Base-by-base conservation (phyloP, 2,113 vertebrate genomes). In the Burhinus bistriatus region DNA sequence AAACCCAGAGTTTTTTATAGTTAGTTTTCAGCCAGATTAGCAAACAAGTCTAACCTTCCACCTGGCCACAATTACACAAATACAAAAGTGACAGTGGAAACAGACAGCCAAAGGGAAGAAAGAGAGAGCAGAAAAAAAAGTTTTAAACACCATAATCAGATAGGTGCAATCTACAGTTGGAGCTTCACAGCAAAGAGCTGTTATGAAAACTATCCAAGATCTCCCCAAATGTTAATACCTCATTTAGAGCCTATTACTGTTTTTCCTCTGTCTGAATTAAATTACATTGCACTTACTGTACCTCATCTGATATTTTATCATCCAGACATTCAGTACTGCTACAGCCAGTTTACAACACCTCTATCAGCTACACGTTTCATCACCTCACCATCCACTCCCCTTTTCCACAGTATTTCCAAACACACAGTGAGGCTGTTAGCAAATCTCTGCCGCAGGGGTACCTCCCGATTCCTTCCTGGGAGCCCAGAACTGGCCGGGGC, bases 231-330 rank as follows among this genome's bases (percentile, higher is more conserved):
- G 44, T 79, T 94, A 89, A 96, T 61, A 69, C 2, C 36, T 64
- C 52, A 47, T 45, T 95, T 91, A 65, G 18, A 91, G 23, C 61
- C 84, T 68, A 27, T 61, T 87, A 73, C 58, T 70, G 58, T 0
- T 86, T 86, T 72, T 51, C 64, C 22, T 71, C 71, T 58, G 40
- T 34, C 58, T 76, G 23, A 97, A 96, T 82, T 91, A 49, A 88
- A 87, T 94, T 92, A 90, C 76, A 34, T 45, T 59, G 91, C 86
- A 95, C 72, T 92, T 94, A 94, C 49, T 17, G 22, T 26, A 81
- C 45, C 27, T 93, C 86, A 88, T 51, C 76, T 52, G 66, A 36
- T 83, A 58, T 76, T 69, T 73, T 95, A 86, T 90, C 91, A 73
- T 45, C 68, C 25, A 54, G 85, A 32, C 49, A 73, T 81, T 90